Base-by-base conservation (phyloP, 1,140 invertebrate species). In the Heliconius hewitsoni region DNA sequence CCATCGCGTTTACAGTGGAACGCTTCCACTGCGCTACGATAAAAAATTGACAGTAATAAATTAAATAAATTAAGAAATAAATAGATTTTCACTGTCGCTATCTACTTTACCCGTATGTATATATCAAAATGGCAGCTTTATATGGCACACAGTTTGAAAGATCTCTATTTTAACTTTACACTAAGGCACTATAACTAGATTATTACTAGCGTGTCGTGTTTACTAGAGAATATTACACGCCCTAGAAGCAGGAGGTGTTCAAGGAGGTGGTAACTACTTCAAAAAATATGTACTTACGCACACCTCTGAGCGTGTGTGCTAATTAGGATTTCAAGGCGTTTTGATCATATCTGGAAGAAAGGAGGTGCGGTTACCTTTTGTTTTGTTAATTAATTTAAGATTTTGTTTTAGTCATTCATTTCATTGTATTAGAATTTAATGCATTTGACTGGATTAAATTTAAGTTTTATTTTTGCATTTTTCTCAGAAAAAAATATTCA, bases 191-290 rank as follows among this genome's bases (percentile, higher is more conserved):
- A 52, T 30, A 77, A 81, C 76, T 81, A 74, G 83, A 84, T 84
- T 86, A 86, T 82, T 81, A 86, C 84, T 80, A 79, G 81, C 78
- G 82, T 84, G 85, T 86, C 85, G 82, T 82, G 81, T 83, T 84
- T 81, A 78, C 81, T 71, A 66, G 60, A 82, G 27, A 81, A 86
- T 84, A 86, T 84, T 84, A 83, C 84, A 83, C 80, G 82, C 77
- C 81, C 83, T 80, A 79, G 85, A 85, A 73, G 57, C 55, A 85
- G 74, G 57, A 46, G 76, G 55, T 57, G 55, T 23, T n/a, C 13
- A 2, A 30, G 30, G 30, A 30, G 30, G 30, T 30, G 30, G 30
- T 46, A 16, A 3, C 13, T 16, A 66, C 60, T 66, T 66, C 60
- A 66, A 66, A 66, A 66, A 66, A 66, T 66, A 30, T 30, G 30